These are phyloP conservation scores for Pipra filicauda DNA, from an alignment of 2,113 vertebrate genomes.

Conservation along the genomic window DNA sequence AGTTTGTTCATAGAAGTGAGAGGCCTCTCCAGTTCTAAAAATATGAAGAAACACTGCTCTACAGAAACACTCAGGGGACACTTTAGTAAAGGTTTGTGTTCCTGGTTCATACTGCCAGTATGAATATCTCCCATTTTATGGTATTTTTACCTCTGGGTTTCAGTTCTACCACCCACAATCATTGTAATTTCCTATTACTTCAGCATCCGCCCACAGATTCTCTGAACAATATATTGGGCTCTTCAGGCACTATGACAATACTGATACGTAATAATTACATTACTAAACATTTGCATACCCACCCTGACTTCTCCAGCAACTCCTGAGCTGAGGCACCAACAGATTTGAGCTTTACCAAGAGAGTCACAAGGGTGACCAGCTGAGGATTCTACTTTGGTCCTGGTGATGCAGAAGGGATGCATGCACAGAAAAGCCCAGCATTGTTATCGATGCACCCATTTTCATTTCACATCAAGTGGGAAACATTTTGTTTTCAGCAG, in stretches of 20 bases:
- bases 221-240: not conserved
- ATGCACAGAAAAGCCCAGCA: not conserved
- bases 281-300: not conserved
- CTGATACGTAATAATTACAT: not conserved
- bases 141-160: constrained; percentile 30
- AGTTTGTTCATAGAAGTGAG: rapidly evolving
- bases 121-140: not conserved
- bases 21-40: not conserved
- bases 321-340: not conserved
- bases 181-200: constrained; percentile 49
- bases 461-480: not conserved
- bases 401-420: rapidly evolving
- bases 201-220: constrained; percentile 7
- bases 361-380: rapidly evolving
- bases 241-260: constrained; percentile 24
- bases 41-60: not conserved
- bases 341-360: not conserved
- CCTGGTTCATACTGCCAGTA: not conserved
- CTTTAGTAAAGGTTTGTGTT: not conserved
- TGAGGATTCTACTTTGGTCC: not conserved
- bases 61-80: not conserved
- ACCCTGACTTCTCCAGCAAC: not conserved
- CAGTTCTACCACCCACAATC: constrained; percentile 37
- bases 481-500: not conserved
- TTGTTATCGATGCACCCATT: not conserved